Evolutionary conservation across 92 coral and sea anemone species (phyloP).

Genomic region (Nematostella vectensis): DNA sequence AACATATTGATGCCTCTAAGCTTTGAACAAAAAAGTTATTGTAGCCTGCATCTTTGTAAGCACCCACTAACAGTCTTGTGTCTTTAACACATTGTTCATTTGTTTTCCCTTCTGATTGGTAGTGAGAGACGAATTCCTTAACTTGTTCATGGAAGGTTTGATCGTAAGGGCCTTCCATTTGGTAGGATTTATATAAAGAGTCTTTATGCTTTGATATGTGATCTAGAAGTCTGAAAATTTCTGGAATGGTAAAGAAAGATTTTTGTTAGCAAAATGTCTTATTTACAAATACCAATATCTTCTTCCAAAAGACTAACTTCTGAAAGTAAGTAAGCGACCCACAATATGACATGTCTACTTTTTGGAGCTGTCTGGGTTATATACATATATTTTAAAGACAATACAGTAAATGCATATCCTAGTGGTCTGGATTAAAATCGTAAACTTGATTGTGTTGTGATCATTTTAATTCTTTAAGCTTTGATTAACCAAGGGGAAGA

Average conservation of each 20-base stretch:
- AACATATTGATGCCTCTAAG: constrained; percentile 43
- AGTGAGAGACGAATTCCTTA: constrained; percentile 46
- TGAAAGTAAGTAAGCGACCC: too few relatives aligned
- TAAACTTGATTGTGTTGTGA: too few relatives aligned
- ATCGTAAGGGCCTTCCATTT: constrained; percentile 45
- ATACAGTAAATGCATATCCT: too few relatives aligned
- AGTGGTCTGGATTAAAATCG: too few relatives aligned
- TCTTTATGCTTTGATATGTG: constrained; percentile 44
- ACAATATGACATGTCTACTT: too few relatives aligned
- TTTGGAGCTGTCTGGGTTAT: too few relatives aligned
- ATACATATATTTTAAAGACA: too few relatives aligned
- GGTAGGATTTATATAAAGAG: constrained; percentile 23
- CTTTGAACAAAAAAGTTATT: constrained; percentile 60
- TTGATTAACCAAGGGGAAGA: too few relatives aligned
- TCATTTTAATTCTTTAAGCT: too few relatives aligned
- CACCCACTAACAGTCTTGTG: constrained; percentile 47
- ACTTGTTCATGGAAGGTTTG: constrained; percentile 47
- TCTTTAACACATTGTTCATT: constrained; percentile 38
- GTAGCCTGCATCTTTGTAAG: constrained; percentile 56
- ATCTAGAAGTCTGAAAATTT: constrained; percentile 53
- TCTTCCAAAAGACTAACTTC: too few relatives aligned
- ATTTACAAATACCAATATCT: too few relatives aligned
- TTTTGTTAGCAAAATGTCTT: too few relatives aligned
- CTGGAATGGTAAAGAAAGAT: constrained; percentile 31
- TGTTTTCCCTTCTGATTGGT: constrained; percentile 46